These are phyloP conservation scores for Ectobius pallidus DNA, from an alignment of 2,888 invertebrate genomes.

Conservation along the genomic window DNA sequence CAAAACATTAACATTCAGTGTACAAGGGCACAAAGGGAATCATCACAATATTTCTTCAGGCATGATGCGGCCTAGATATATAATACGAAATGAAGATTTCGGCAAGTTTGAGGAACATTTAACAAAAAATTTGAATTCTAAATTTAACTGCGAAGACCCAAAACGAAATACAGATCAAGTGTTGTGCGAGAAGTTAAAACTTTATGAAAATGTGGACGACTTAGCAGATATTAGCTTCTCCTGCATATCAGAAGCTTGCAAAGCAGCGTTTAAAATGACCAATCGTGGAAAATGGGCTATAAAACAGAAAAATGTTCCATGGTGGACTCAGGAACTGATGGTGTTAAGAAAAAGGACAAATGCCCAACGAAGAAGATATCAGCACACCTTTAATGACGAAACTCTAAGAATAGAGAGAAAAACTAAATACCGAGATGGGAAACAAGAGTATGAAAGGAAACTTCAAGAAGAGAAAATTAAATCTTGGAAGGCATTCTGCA, in stretches of 20 bases:
- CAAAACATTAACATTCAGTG: no score
- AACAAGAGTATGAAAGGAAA: background rate
- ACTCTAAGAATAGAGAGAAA: background rate
- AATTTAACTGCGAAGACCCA: background rate
- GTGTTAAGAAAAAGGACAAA: background rate
- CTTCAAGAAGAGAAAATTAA: background rate
- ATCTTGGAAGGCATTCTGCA: no score
- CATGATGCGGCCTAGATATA: no score
- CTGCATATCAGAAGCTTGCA: background rate
- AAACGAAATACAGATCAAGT: background rate
- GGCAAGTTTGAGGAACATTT: no score
- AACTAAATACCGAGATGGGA: no score
- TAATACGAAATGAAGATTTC: no score
- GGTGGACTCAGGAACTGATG: no score
- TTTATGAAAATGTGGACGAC: background rate
- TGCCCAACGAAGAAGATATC: background rate
- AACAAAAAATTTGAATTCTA: no score
- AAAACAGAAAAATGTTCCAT: background rate
- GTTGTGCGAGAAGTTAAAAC: background rate
- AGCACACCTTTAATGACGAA: background rate
- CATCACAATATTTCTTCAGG: background rate
- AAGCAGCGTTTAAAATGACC: background rate
- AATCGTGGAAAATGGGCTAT: background rate
- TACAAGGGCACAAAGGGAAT: no score
- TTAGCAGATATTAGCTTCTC: no score